Evolutionary conservation across 2,888 invertebrate species (phyloP), one percentile per base, ranked within the genome.

Genomic region (Chrysotoxum bicinctum): DNA sequence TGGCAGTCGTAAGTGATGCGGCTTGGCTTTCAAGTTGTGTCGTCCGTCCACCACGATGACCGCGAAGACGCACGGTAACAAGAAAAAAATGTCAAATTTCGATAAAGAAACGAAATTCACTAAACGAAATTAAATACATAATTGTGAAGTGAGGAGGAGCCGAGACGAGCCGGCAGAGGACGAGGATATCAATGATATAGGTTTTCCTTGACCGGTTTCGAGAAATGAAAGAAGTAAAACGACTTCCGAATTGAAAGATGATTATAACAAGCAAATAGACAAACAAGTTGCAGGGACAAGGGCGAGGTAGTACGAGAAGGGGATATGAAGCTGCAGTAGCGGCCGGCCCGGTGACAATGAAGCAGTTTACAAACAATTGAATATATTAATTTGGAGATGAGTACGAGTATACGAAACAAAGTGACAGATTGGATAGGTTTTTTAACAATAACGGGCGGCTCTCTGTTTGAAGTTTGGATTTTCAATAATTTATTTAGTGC

Each of bases 41-140:
- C 37, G 45, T 45, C 26, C 16, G n/a, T 26, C 19, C 30, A 1
- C 16, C 2, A 14, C 45, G 19, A 58, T 10, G 0, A 48, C 52
- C 12, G 21, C 56, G 14, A 19, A 19, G 35, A 37, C 21, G 35
- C 56, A 62, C 32, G 66, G 66, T 35, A 52, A 66, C 56, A 48
- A 75, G 60, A 68, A 62, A 80, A 80, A 85, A 81, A 76, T 73
- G 85, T 85, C 81, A 85, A 85, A 85, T 77, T 81, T 85, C 85
- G 85, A 85, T 85, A 85, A 85, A 77, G 85, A 64, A 81, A 77
- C 72, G 68, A 73, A 81, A 81, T 85, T 85, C 62, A 81, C 85
- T 69, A 85, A 85, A 85, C 73, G 81, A 85, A 85, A 85, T 85
- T 77, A 85, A 85, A 85, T 64, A 64, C 64, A 64, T 85, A 85